Percentiles rank a stretch among this genome's conserved stretches.
Conservation (phyloP, 1,140 invertebrate species). For the Magallana gigas region DNA sequence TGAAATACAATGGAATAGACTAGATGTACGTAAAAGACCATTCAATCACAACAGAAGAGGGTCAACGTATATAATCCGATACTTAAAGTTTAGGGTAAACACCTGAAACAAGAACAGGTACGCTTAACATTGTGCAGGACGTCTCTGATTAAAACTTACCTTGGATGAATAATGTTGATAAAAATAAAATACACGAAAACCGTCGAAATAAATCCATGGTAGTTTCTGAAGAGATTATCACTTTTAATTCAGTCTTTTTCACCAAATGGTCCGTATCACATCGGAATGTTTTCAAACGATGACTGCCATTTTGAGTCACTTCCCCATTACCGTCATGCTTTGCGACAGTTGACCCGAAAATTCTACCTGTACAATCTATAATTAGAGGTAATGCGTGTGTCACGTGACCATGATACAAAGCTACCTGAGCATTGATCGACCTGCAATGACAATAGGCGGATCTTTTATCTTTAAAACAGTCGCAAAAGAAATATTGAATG, state of each 20-base stretch:
- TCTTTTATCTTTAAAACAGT: too few relatives aligned
- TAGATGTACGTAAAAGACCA: too few relatives aligned
- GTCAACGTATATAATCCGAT: too few relatives aligned
- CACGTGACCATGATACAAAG: background rate
- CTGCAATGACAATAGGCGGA: background rate
- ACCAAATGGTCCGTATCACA: background rate
- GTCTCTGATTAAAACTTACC: background rate
- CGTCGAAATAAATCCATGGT: constrained; percentile 15
- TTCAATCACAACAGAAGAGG: too few relatives aligned
- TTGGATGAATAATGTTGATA: background rate
- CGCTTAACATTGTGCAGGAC: background rate
- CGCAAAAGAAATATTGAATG: too few relatives aligned
- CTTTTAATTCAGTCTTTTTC: background rate
- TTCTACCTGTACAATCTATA: too few relatives aligned
- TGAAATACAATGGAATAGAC: too few relatives aligned
- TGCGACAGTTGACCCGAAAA: constrained; percentile 2
- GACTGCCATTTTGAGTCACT: constrained; percentile 29
- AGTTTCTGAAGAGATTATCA: background rate
- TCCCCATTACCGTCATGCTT: constrained; percentile 3
- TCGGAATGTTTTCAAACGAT: constrained; percentile 17
- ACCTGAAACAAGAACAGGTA: background rate
- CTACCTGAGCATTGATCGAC: background rate
- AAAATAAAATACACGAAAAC: constrained; percentile 22
- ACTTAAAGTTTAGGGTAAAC: background rate
- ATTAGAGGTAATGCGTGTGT: too few relatives aligned